Base-by-base conservation (phyloP, 1,140 invertebrate species). In the Propsilocerus akamusi region DNA sequence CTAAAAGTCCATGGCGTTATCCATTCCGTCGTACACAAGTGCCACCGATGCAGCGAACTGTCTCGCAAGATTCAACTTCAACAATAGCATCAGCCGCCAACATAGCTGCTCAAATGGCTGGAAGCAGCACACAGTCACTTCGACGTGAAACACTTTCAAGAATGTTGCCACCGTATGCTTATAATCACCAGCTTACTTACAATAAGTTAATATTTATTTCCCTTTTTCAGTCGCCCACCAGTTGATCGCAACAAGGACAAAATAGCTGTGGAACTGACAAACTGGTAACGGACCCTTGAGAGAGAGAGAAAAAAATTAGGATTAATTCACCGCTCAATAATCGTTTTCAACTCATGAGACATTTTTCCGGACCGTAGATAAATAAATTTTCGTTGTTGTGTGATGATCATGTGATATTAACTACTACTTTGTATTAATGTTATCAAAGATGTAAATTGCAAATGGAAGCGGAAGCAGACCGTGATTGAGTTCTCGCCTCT, bases 1-100 rank as follows among this genome's bases (percentile, higher is more conserved):
- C 67, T 49, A 73, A 78, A 54, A 72, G 73, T 14, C 73, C 74
- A 0, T 76, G 74, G 74, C 63, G 69, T 20, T 72, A 74, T 55
- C 70, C 72, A 3, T 72, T 73, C 51, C 61, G 68, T 22, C 53
- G 61, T 5, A 49, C 57, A 3, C 59, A 65, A 51, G 56, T 62
- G 37, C 25, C 60, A 32, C 53, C 54, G 6, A 57, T 64, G 57
- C 59, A 60, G 47, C 55, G 61, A 46, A 64, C 65, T 3, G 37
- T 63, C 26, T 68, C 67, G n/a, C 63, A 65, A 56, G 67, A 68
- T 37, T 68, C 67, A 1, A 56, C 61, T 5, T 66, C 64, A n/a
- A 66, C 64, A 24, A 64, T 66, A 20, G 58, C 56, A 14, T 67
- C 67, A n/a, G 61, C 63, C 5, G 57, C 61, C 5, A 55, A 61